Conservation (phyloP, 2,797 vertebrate species). For the Meda fulgida region DNA sequence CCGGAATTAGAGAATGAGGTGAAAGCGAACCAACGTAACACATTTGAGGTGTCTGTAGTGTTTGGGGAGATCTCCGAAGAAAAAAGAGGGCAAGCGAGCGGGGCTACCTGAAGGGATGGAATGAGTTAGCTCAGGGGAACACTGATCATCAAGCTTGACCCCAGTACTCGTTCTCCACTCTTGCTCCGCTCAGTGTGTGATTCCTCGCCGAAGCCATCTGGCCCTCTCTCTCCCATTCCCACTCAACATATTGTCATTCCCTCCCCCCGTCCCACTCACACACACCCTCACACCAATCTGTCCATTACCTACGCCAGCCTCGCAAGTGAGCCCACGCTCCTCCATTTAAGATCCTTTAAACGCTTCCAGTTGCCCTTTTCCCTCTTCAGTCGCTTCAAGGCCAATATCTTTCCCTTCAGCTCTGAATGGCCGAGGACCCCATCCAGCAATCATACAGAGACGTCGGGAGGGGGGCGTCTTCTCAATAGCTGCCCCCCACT, state of each 20-base stretch:
- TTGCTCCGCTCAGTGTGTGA: slow-evolving; percentile 65
- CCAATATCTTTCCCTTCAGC: slow-evolving; percentile 71
- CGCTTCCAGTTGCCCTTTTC: slow-evolving; percentile 76
- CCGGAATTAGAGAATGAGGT: slow-evolving; percentile 73
- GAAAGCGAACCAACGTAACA: slow-evolving; percentile 67
- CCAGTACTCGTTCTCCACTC: slow-evolving; percentile 66
- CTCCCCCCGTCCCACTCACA: slow-evolving; percentile 67
- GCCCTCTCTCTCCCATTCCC: slow-evolving; percentile 85
- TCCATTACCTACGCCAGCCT: slow-evolving; percentile 68
- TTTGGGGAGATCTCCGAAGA: slow-evolving; percentile 60
- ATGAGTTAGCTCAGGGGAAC: slow-evolving; percentile 78
- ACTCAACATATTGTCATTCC: slow-evolving; percentile 84
- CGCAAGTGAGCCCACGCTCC: slow-evolving; percentile 33
- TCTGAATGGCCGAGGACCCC: slow-evolving; percentile 66
- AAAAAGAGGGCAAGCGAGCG: slow-evolving; percentile 34
- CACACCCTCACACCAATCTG: slow-evolving; percentile 78
- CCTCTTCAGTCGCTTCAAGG: slow-evolving; percentile 72
- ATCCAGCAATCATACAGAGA: slow-evolving; percentile 40
- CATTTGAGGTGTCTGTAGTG: slow-evolving; percentile 76
- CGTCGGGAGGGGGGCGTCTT: slow-evolving; percentile 1
- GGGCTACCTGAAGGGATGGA: slow-evolving; percentile 64
- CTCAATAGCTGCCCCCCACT: slow-evolving; percentile 51
- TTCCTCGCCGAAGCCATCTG: slow-evolving; percentile 84
- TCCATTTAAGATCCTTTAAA: slow-evolving; percentile 62
- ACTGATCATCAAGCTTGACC: slow-evolving; percentile 81